phyloP scores from a whole-genome alignment of 2,797 vertebrate genomes.

The Petrocephalus schoutedeni region DNA sequence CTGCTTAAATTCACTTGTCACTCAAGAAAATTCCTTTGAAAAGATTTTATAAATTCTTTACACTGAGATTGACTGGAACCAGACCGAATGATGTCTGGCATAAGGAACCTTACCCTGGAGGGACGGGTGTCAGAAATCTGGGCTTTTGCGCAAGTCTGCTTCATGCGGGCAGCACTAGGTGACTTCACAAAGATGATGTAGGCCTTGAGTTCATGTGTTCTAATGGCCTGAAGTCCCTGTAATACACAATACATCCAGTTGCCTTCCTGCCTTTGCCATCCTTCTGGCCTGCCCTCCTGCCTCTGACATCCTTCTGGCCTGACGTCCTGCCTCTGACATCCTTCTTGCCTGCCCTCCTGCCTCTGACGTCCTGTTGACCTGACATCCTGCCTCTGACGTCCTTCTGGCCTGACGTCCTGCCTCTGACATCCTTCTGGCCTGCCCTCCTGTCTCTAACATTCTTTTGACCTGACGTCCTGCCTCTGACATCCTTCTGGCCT shows the following conservation, averaged over 20 bases:
- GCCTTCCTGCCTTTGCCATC: no score
- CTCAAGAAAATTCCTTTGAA: neutral
- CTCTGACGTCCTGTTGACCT: no score
- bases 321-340: no score
- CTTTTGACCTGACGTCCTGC: neutral
- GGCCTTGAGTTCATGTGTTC: constrained; percentile 81
- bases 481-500: neutral
- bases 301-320: no score
- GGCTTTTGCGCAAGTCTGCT: constrained; percentile 71
- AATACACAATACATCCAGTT: neutral
- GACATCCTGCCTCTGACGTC: no score
- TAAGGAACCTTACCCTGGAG: constrained; percentile 71
- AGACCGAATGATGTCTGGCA: neutral
- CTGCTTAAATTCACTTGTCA: neutral
- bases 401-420: no score
- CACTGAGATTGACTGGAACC: neutral
- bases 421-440: neutral
- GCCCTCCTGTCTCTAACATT: no score
- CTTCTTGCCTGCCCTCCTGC: no score
- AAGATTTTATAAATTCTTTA: neutral
- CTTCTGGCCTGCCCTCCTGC: no score
- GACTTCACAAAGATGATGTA: constrained; percentile 92
- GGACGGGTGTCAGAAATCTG: constrained; percentile 78
- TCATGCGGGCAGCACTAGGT: constrained; percentile 70
- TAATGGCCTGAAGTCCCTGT: constrained; percentile 75